These are phyloP conservation scores for Sigmodon hispidus DNA, from an alignment of 2,113 vertebrate species.

Conservation along the genomic window DNA sequence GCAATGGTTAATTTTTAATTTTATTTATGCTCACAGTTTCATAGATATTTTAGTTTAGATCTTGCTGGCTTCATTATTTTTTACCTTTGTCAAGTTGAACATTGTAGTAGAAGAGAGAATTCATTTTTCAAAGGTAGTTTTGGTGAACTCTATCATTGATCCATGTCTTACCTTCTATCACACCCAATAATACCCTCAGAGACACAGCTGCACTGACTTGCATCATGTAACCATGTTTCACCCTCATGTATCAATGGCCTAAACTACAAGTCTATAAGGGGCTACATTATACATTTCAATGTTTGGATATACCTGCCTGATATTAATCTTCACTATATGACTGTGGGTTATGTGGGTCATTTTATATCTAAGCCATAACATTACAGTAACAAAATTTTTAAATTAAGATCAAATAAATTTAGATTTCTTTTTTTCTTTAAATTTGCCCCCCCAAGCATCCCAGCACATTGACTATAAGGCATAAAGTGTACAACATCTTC, in stretches of 20 bases:
- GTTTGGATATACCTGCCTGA: neutral
- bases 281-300: neutral
- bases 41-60: neutral
- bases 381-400: neutral
- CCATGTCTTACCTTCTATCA: neutral
- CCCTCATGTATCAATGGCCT: neutral
- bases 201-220: neutral
- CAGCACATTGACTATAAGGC: neutral
- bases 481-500: neutral
- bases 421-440: neutral
- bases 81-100: neutral
- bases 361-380: neutral
- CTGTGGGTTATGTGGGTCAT: too few relatives aligned
- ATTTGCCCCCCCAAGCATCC: neutral
- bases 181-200: too few relatives aligned
- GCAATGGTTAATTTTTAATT: neutral
- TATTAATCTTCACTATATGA: neutral
- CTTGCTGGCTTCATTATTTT: neutral
- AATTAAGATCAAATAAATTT: neutral
- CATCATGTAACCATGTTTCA: too few relatives aligned
- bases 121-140: neutral
- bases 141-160: too few relatives aligned
- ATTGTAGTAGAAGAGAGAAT: neutral
- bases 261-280: neutral
- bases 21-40: neutral